Conservation (phyloP, 37 sponge, comb jelly and placozoan genomes). For the Agelas oroides region DNA sequence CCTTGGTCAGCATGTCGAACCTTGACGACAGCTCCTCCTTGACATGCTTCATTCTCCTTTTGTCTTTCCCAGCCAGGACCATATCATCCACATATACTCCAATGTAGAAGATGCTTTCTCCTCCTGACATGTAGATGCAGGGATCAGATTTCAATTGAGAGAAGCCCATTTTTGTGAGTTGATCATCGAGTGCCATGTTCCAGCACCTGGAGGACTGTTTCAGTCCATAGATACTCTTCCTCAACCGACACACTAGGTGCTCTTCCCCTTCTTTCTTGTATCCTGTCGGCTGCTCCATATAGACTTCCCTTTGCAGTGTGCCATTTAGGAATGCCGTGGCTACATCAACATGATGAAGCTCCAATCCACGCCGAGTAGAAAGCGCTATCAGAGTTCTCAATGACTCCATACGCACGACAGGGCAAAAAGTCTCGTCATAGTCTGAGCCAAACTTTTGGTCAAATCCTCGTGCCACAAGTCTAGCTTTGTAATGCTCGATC, state of each 20-base stretch:
- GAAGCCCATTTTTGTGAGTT: too few species aligned
- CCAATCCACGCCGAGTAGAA: constrained; percentile 10
- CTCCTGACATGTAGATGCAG: constrained; percentile 17
- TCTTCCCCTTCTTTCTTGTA: too few species aligned
- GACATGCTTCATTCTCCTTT: too few species aligned
- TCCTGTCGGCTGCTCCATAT: too few species aligned
- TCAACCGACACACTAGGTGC: too few species aligned
- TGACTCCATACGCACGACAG: constrained; percentile 25
- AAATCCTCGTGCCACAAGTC: constrained; percentile 32
- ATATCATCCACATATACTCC: too few species aligned
- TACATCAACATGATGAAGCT: constrained; percentile 36
- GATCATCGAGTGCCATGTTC: too few species aligned
- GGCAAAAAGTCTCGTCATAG: too few species aligned
- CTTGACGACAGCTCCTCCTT: constrained; percentile 5
- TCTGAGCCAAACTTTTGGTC: constrained; percentile 26
- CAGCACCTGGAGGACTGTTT: too few species aligned
- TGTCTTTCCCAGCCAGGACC: too few species aligned
- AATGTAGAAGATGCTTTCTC: not conserved
- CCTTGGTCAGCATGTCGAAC: constrained; percentile 40
- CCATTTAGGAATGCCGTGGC: constrained; percentile 40
- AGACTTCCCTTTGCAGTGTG: too few species aligned
- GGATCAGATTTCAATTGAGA: constrained; percentile 40
- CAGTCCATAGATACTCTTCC: too few species aligned
- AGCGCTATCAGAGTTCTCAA: constrained; percentile 24
- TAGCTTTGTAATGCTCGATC: constrained; percentile 25